Evolutionary conservation across 1,140 invertebrate genomes (phyloP).

Genomic region (Zaprionus taronus): DNA sequence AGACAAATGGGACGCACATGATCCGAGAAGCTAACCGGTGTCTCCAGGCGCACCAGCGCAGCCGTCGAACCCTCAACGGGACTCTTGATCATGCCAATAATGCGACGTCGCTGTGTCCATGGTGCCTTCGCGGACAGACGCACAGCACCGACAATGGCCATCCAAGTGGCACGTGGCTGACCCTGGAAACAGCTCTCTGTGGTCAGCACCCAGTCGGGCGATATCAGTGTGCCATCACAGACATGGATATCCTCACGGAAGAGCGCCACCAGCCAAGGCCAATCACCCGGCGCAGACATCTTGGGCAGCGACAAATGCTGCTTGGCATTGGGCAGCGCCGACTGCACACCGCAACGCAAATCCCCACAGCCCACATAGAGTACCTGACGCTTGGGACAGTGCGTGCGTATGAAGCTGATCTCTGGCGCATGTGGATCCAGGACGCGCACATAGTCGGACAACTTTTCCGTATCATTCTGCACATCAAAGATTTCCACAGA

Average conservation of each 20-base stretch:
- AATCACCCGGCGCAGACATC: conserved; percentile 91
- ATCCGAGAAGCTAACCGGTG: conserved; percentile 90
- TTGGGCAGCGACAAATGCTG: conserved; percentile 86
- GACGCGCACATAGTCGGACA: conserved; percentile 90
- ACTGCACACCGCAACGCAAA: conserved; percentile 91
- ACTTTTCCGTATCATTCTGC: conserved; percentile 85
- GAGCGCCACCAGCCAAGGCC: conserved; percentile 95
- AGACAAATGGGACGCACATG: conserved; percentile 93
- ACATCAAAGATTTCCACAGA: conserved; percentile 87
- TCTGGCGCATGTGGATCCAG: conserved; percentile 91
- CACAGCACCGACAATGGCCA: conserved; percentile 90
- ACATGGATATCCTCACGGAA: conserved; percentile 93
- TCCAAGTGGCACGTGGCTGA: conserved; percentile 94
- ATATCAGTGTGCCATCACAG: conserved; percentile 93
- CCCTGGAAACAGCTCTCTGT: conserved; percentile 96
- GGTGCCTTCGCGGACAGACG: conserved; percentile 91
- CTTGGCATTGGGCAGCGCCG: conserved; percentile 86
- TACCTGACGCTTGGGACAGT: conserved; percentile 91
- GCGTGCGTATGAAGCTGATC: conserved; percentile 91
- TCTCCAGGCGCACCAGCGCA: conserved; percentile 92
- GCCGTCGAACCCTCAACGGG: conserved; percentile 94
- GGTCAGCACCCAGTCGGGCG: conserved; percentile 92
- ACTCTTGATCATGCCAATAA: conserved; percentile 94
- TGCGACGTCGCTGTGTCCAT: conserved; percentile 93
- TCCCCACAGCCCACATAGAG: conserved; percentile 91